Conservation (phyloP, 1,140 invertebrate species). For the Plectus sambesii region DNA sequence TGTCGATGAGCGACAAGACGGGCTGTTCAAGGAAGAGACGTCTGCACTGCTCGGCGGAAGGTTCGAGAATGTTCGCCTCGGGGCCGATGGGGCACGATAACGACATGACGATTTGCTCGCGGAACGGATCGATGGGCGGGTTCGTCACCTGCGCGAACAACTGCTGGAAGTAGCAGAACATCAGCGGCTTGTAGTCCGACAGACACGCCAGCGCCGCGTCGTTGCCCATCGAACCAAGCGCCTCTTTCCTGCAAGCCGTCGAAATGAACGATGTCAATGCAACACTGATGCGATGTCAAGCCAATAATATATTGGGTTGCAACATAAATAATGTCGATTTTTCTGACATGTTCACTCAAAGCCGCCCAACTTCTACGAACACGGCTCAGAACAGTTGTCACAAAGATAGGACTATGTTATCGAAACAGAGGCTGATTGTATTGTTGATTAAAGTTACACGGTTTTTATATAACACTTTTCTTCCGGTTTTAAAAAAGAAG, state of each 20-base stretch:
- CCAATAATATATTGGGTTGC: no score
- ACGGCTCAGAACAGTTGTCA: no score
- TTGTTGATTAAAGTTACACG: no score
- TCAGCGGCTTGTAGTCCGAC: conserved; percentile 79
- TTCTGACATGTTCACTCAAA: not conserved
- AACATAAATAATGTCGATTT: not conserved
- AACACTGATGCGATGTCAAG: conserved; percentile 7
- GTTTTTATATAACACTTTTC: not conserved
- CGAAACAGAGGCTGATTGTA: no score
- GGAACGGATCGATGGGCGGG: conserved; percentile 98
- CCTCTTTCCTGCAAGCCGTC: conserved; percentile 68
- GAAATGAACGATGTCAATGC: conserved; percentile 6
- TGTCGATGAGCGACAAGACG: conserved; percentile 76
- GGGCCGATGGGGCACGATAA: conserved; percentile 62
- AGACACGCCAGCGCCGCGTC: conserved; percentile 91
- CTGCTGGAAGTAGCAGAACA: conserved; percentile 97
- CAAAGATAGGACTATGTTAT: no score
- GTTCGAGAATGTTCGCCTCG: conserved; percentile 83
- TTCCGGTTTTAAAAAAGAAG: no score
- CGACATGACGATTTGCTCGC: conserved; percentile 97
- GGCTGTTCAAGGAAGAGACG: conserved; percentile 85
- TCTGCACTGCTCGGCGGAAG: conserved; percentile 74
- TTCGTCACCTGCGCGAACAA: conserved; percentile 99
- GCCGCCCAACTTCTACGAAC: not conserved
- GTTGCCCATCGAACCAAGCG: conserved; percentile 96